Evolutionary conservation across 2,797 vertebrate species (phyloP).

Genomic region (Salmo trutta): DNA sequence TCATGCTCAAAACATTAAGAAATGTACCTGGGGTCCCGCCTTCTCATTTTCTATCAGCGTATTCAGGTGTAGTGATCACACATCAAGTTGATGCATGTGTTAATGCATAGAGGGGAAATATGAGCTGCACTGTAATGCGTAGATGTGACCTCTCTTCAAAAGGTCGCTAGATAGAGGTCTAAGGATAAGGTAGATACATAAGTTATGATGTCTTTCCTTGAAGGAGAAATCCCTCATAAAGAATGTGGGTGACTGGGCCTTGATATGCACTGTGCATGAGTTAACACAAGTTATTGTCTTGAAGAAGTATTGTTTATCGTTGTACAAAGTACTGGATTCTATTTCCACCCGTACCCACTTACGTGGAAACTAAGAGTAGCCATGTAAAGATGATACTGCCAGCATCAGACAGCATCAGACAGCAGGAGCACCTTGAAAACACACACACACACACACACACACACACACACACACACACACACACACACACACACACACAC

Average conservation of each 20-base stretch:
- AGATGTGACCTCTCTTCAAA: constrained; percentile 52
- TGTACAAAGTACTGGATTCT: background rate
- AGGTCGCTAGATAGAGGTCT: constrained; percentile 48
- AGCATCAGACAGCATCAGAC: background rate
- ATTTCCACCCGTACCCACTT: too few species aligned
- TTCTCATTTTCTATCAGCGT: constrained; percentile 45
- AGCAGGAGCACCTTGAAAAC: background rate
- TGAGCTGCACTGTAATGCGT: constrained; percentile 45
- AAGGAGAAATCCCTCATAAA: background rate
- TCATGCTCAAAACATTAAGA: constrained; percentile 65
- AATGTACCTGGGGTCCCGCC: constrained; percentile 40
- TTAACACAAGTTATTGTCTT: too few species aligned
- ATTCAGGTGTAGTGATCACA: constrained; percentile 36
- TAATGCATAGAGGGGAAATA: constrained; percentile 39
- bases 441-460: background rate
- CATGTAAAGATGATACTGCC: background rate
- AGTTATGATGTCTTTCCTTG: constrained; percentile 53
- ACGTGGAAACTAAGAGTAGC: background rate
- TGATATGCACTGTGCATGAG: background rate
- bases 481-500: too few species aligned
- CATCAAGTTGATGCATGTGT: constrained; percentile 62
- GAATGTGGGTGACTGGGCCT: background rate
- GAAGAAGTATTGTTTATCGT: background rate
- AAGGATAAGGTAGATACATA: constrained; percentile 28
- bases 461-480: too few species aligned